Evolutionary conservation across 2,797 vertebrate genomes (phyloP).

Genomic region (Telmatherina bonti): DNA sequence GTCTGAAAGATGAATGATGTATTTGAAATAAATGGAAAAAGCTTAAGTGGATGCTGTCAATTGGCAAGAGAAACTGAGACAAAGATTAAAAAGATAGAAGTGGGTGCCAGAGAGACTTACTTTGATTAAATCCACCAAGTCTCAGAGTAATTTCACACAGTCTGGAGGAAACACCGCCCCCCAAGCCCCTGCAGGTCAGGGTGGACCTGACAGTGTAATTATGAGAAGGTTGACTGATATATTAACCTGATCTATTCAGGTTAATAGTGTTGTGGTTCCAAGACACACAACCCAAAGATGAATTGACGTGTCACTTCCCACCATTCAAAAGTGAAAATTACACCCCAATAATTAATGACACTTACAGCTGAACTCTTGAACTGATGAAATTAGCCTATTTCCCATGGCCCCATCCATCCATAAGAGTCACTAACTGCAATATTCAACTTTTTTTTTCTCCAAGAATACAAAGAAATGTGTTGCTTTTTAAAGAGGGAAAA

Average conservation of each 20-base stretch:
- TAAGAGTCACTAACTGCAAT: background rate
- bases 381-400: background rate
- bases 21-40: conserved; percentile 55
- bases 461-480: background rate
- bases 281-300: background rate
- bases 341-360: background rate
- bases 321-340: background rate
- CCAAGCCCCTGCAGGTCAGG: background rate
- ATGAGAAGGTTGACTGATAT: background rate
- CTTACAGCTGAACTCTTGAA: background rate
- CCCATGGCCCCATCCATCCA: background rate
- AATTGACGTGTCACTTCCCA: background rate
- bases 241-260: too few species aligned
- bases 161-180: conserved; percentile 19
- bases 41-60: conserved; percentile 19
- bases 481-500: too few species aligned
- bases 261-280: conserved; percentile 2
- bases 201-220: conserved; percentile 26
- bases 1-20: conserved; percentile 41
- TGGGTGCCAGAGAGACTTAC: conserved; percentile 50
- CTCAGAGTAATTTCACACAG: conserved; percentile 42
- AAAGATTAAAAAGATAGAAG: conserved; percentile 63
- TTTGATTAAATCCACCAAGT: conserved; percentile 58
- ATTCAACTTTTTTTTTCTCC: too few species aligned
- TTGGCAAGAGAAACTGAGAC: conserved; percentile 50